phyloP scores from a whole-genome alignment of 2,888 invertebrate genomes.

The Apodemia duryi region DNA sequence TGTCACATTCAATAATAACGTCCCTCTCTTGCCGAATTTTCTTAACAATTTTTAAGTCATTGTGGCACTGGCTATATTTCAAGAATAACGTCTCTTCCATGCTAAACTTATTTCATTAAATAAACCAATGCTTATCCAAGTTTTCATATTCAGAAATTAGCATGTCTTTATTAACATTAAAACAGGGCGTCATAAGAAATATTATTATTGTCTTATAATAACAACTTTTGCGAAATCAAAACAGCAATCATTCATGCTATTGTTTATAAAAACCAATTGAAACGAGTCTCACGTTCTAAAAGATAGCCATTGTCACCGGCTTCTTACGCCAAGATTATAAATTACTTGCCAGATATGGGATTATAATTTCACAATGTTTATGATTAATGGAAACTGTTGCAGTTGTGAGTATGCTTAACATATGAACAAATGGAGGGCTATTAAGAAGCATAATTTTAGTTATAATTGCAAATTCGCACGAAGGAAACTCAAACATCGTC shows the following conservation, averaged over 20 bases:
- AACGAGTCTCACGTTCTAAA: constrained; percentile 64
- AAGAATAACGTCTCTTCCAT: no score
- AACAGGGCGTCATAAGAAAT: constrained; percentile 4
- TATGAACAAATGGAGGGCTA: neutral
- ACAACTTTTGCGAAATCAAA: constrained; percentile 12
- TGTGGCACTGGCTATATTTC: no score
- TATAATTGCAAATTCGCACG: neutral
- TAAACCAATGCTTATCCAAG: no score
- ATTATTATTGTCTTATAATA: constrained; percentile 48
- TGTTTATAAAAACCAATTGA: constrained; percentile 53
- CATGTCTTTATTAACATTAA: neutral
- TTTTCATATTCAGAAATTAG: no score
- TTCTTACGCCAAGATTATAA: constrained; percentile 15
- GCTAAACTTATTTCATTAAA: no score
- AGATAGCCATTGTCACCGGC: constrained; percentile 41
- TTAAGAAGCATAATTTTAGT: neutral
- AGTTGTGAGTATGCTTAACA: neutral
- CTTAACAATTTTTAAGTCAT: no score
- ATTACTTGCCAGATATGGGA: constrained; percentile 19
- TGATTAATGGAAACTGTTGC: constrained; percentile 9
- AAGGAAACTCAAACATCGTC: no score
- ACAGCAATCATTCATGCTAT: constrained; percentile 40
- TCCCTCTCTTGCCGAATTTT: no score
- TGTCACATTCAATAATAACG: no score
- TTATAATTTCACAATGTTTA: constrained; percentile 23